A percentile compares a stretch with the other conserved stretches of the same genome.
These are phyloP conservation scores for Apodemia duryi DNA, from an alignment of 2,888 invertebrate species.

Conservation along the genomic window DNA sequence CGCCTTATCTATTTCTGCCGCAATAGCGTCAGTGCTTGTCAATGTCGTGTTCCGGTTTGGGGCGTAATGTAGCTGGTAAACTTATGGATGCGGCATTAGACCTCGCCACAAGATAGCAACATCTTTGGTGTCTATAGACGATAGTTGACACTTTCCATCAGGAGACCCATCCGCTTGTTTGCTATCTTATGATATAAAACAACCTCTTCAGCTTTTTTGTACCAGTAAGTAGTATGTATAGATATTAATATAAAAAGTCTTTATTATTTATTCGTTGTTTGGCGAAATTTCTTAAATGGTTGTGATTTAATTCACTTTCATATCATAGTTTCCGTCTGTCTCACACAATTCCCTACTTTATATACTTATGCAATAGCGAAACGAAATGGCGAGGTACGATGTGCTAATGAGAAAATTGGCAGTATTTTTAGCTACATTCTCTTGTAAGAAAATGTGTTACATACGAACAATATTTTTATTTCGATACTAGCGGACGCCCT, in stretches of 20 bases:
- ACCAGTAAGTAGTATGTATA: too few species aligned
- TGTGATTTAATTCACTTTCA: conserved; percentile 2
- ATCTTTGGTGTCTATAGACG: too few species aligned
- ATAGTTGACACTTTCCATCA: too few species aligned
- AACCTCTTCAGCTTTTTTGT: too few species aligned
- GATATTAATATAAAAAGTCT: neutral
- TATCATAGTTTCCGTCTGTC: conserved; percentile 13
- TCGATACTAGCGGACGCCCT: neutral
- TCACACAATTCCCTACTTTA: conserved; percentile 9
- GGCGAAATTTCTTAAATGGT: conserved; percentile 1
- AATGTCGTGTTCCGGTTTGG: too few species aligned
- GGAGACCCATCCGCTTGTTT: too few species aligned
- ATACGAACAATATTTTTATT: neutral
- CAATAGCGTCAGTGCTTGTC: too few species aligned
- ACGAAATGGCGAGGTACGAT: conserved; percentile 11
- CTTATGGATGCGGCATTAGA: too few species aligned
- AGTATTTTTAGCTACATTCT: conserved; percentile 14
- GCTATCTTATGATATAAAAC: too few species aligned
- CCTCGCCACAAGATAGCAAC: too few species aligned
- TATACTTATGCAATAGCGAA: conserved; percentile 11
- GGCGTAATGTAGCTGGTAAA: too few species aligned
- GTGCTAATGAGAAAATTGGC: conserved; percentile 16
- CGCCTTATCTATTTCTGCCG: too few species aligned
- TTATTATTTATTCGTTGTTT: neutral
- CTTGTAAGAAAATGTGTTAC: conserved; percentile 8